Evolutionary conservation across 1,140 invertebrate genomes (phyloP), one percentile per base, ranked within the genome.

Genomic region (Lordiphosa stackelbergi): DNA sequence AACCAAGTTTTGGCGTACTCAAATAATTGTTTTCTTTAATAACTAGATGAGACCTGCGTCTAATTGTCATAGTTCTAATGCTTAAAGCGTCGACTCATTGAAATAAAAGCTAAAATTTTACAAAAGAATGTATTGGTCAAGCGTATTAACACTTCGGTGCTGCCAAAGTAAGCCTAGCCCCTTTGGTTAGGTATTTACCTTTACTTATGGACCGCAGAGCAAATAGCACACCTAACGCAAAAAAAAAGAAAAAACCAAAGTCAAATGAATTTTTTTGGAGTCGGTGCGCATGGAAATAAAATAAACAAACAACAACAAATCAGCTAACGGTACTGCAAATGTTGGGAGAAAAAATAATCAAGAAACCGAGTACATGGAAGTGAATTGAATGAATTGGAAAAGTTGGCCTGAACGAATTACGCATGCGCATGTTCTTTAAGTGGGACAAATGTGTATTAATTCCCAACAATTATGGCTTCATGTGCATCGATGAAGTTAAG

Each of bases 251-350:
- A 63, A 51, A 58, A 11, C 46, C 28, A 13, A 45, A 45, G 19
- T 22, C 6, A 68, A 68, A 37, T 47, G 46, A 37, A 47, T 40
- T 28, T 47, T 73, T 58, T 73, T 59, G 60, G 61, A 74, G 70
- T 70, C 74, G 72, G 66, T 69, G 74, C 65, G 73, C 73, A 66
- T 70, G 66, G 68, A 53, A 65, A 53, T 24, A 62, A 34, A 7
- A 22, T 13, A 12, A 63, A 52, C 41, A 63, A 41, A 49, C 48
- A 52, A 28, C 40, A 58, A 41, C 31, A 58, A 60, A 37, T 34
- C 48, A 52, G 55, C 46, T 63, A 85, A 84, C 79, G 78, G 78
- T 73, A 81, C 75, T 46, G 40, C 69, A 68, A 81, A 71, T 68
- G 53, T 66, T 42, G 42, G 35, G 35, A 60, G 53, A 74, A 58